Evolutionary conservation across 2,888 invertebrate genomes (phyloP), one percentile per base, ranked within the genome.

Genomic region (Bembecia ichneumoniformis): DNA sequence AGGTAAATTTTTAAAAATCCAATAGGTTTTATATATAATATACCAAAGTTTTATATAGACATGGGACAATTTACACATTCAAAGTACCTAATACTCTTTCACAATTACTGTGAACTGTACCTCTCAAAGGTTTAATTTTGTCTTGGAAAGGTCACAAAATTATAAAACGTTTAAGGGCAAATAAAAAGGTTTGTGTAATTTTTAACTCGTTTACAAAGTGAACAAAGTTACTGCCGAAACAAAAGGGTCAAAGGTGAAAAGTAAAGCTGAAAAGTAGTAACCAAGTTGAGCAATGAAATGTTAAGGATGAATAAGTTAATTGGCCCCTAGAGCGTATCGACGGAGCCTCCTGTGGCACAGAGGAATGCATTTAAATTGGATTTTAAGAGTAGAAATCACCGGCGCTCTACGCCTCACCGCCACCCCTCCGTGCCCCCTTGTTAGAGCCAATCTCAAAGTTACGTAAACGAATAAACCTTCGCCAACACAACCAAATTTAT

Each of bases 321-420:
- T 86, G 86, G 78, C 69, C 86, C 78, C 82, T 61, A 70, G 79
- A 80, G 84, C 77, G 82, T 83, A 86, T 84, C 83, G 83, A 72
- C 74, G 74, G 70, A 64, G 73, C 74, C 80, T 81, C 80, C 82
- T 81, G 84, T 73, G 86, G 82, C 83, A 77, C 84, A 83, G 83
- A 84, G 87, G 86, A 87, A 87, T 87, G 86, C 87, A 87, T 87
- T 87, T 87, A 87, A 87, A 87, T 87, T 86, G 86, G 86, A 84
- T 86, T 87, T 86, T 87, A 87, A 86, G 87, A 86, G 83, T 81
- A 82, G 84, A 84, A 87, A 87, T 86, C 86, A 83, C 82, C 78
- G 77, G 69, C 74, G 77, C 67, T 66, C 73, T 68, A 77, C 66
- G 17, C 16, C 14, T 74, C 28, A 28, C 28, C 28, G 28, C 28